phyloP scores from a whole-genome alignment of 2,888 invertebrate genomes.

The Caenorhabditis japonica region DNA sequence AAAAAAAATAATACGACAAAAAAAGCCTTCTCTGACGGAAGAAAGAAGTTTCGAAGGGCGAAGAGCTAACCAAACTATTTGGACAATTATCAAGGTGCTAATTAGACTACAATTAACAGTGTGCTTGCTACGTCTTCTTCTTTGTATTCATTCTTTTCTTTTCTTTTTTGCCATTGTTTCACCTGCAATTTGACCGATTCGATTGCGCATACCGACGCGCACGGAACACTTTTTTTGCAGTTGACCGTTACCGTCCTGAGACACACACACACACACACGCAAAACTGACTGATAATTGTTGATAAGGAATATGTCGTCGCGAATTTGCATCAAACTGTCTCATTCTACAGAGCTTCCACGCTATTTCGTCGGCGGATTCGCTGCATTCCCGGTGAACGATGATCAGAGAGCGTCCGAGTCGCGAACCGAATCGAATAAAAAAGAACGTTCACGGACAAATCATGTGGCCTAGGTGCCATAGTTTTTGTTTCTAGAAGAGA shows the following conservation, averaged over 20 bases:
- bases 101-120: too few species aligned
- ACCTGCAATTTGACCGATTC: too few species aligned
- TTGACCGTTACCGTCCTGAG: background rate
- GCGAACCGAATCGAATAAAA: background rate
- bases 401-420: background rate
- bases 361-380: conserved; percentile 11
- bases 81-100: background rate
- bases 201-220: too few species aligned
- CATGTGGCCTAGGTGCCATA: too few species aligned
- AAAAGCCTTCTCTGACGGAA: background rate
- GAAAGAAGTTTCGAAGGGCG: background rate
- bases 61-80: background rate
- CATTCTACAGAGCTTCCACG: conserved; percentile 5
- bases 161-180: conserved; percentile 3
- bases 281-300: conserved; percentile 7
- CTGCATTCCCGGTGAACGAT: conserved; percentile 18
- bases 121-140: too few species aligned
- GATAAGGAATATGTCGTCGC: conserved; percentile 32
- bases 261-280: too few species aligned
- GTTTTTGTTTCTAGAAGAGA: too few species aligned
- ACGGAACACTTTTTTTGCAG: conserved; percentile 12
- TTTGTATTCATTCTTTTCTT: background rate
- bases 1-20: background rate
- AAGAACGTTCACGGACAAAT: conserved; percentile 13
- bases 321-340: conserved; percentile 46